Conservation (phyloP, 2,797 vertebrate genomes). For the Leontopithecus rosalia region DNA sequence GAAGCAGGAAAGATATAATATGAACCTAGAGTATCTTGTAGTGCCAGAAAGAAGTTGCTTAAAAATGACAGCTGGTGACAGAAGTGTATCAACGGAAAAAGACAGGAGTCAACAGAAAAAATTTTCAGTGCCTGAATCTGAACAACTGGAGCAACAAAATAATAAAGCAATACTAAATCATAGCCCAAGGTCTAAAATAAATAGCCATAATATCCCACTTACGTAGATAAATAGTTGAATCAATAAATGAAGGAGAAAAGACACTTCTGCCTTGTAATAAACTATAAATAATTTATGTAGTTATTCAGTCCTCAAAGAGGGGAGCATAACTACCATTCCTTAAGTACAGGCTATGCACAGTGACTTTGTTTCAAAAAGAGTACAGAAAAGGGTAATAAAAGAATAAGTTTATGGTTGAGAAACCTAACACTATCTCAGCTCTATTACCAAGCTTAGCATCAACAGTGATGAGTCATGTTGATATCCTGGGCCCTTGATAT, state of each 20-base stretch:
- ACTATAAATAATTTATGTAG: background rate
- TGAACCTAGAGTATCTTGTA: background rate
- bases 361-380: background rate
- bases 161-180: background rate
- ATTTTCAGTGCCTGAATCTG: background rate
- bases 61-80: background rate
- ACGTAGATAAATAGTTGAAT: background rate
- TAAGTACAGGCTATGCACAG: background rate
- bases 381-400: background rate
- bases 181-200: background rate
- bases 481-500: background rate
- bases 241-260: background rate
- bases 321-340: background rate
- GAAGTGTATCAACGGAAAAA: background rate
- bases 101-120: background rate
- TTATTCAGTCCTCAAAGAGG: background rate
- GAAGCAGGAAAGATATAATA: background rate
- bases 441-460: background rate
- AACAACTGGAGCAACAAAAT: background rate
- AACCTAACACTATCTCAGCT: background rate
- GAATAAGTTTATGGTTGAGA: background rate
- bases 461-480: background rate
- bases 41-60: background rate
- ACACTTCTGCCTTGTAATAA: background rate
- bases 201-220: background rate